phyloP scores from a whole-genome alignment of 2,797 vertebrate species.

The Bradypodion ventrale region DNA sequence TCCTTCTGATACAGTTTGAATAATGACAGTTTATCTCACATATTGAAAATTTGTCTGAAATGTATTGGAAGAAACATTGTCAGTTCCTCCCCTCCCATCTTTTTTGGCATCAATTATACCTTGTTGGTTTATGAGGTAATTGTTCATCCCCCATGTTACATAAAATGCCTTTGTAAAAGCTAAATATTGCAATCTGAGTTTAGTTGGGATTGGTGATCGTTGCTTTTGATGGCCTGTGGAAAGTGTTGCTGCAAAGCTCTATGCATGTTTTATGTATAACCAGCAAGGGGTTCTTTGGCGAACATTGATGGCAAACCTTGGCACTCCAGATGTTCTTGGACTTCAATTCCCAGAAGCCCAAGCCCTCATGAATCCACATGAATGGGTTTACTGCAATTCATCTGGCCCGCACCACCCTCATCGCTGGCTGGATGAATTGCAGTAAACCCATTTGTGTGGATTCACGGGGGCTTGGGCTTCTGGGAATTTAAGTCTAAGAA shows the following conservation, averaged over 20 bases:
- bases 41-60: neutral
- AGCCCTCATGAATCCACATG: too few species aligned
- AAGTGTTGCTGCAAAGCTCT: neutral
- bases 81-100: neutral
- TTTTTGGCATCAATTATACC: too few species aligned
- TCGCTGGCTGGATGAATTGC: too few species aligned
- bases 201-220: neutral
- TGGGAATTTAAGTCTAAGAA: too few species aligned
- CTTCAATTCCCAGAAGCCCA: too few species aligned
- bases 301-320: too few species aligned
- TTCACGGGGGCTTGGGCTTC: too few species aligned
- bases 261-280: neutral
- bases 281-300: conserved; percentile 10
- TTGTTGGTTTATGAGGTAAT: neutral
- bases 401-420: too few species aligned
- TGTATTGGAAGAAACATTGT: neutral
- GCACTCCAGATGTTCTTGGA: too few species aligned
- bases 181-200: neutral
- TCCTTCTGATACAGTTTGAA: neutral
- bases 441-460: too few species aligned
- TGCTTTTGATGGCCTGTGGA: neutral
- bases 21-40: neutral
- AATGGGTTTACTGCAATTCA: too few species aligned
- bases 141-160: neutral
- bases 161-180: neutral